phyloP scores from a whole-genome alignment of 2,113 vertebrate species.

The Oriolus oriolus region DNA sequence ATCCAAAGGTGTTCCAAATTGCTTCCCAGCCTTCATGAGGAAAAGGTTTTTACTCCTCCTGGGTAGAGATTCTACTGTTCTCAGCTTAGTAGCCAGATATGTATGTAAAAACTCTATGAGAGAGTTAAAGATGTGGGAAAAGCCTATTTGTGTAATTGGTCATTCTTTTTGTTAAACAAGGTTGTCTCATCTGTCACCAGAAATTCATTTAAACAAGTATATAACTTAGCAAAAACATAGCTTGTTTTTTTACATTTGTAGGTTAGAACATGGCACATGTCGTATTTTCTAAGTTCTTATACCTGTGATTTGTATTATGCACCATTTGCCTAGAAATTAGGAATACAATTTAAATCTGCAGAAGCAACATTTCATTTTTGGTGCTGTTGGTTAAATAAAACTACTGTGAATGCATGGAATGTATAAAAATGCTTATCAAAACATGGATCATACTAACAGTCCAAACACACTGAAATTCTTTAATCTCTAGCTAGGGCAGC shows the following conservation, averaged over 20 bases:
- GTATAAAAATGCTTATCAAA: not conserved
- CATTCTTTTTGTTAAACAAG: not conserved
- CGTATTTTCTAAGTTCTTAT: not conserved
- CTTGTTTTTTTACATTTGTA: not conserved
- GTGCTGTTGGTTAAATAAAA: not conserved
- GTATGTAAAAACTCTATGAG: not conserved
- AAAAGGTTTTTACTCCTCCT: not conserved
- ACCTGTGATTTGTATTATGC: not conserved
- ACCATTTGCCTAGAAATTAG: not conserved
- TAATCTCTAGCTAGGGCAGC: not conserved
- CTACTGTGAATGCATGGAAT: not conserved
- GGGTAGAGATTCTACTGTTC: not conserved
- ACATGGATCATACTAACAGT: not conserved
- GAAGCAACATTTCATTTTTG: not conserved
- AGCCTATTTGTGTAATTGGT: not conserved
- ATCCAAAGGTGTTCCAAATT: not conserved
- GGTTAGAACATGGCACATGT: not conserved
- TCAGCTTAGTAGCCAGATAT: not conserved
- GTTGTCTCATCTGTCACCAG: not conserved
- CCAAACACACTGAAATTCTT: not conserved
- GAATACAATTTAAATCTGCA: not conserved
- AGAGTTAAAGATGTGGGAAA: not conserved
- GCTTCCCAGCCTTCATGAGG: not conserved
- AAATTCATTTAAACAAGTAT: not conserved
- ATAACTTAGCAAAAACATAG: not conserved